Conservation (phyloP, 2,113 vertebrate genomes). For the Rhizomys pruinosus region DNA sequence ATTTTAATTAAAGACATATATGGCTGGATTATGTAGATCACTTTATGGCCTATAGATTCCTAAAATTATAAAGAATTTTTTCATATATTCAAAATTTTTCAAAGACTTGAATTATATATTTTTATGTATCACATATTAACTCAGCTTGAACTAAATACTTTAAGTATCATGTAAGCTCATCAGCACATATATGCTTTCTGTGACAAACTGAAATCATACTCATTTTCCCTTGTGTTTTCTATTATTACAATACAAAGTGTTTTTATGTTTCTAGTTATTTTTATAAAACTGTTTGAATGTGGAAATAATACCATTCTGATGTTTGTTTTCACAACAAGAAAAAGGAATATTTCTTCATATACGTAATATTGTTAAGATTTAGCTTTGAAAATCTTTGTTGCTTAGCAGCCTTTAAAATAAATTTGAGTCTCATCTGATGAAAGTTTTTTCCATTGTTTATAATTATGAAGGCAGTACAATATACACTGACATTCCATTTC, state of each 20-base stretch:
- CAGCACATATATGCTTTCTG: background rate
- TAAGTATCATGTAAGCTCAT: background rate
- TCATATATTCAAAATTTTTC: background rate
- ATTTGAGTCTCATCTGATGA: background rate
- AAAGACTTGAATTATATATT: background rate
- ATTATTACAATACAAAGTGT: background rate
- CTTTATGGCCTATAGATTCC: background rate
- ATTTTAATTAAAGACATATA: background rate
- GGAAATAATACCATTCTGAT: background rate
- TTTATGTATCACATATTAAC: background rate
- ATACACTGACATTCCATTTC: background rate
- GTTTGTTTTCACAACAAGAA: background rate
- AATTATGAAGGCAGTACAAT: background rate
- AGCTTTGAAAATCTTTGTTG: background rate
- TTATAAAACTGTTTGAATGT: background rate
- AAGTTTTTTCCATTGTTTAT: background rate
- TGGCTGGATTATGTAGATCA: background rate
- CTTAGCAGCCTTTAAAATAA: slow-evolving; percentile 22
- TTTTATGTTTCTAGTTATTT: background rate
- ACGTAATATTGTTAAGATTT: background rate
- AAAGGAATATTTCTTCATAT: background rate
- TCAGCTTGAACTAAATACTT: background rate
- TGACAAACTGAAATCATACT: background rate
- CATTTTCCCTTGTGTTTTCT: background rate
- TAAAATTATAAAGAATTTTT: background rate